Conservation (phyloP, 2,797 vertebrate genomes). For the Staurois parvus region DNA sequence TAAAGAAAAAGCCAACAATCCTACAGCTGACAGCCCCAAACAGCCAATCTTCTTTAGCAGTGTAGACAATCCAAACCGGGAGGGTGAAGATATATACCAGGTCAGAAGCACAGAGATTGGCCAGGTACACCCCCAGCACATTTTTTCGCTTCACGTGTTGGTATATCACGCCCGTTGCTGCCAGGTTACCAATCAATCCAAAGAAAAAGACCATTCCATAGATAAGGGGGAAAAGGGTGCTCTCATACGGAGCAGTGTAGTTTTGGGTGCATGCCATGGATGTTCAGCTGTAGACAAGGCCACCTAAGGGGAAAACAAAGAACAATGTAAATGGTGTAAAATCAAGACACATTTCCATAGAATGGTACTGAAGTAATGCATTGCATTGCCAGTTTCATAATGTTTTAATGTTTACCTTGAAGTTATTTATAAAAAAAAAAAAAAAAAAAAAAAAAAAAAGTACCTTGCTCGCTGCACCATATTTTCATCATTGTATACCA, state of each 20-base stretch:
- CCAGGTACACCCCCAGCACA: conserved; percentile 57
- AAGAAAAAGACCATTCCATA: conserved; percentile 57
- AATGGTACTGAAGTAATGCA: no score
- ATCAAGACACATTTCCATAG: no score
- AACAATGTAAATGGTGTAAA: no score
- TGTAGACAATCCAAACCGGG: conserved; percentile 62
- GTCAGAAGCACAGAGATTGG: conserved; percentile 57
- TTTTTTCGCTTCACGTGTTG: conserved; percentile 55
- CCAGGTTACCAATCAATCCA: conserved; percentile 60
- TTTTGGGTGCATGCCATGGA: conserved; percentile 42
- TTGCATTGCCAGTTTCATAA: no score
- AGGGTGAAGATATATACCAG: conserved; percentile 56
- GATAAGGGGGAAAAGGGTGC: conserved; percentile 55
- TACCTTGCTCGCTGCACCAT: no score
- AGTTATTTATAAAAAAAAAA: no score
- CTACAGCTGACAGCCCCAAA: conserved; percentile 54
- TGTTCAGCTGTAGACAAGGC: not conserved
- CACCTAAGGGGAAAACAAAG: conserved; percentile 17
- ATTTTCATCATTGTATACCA: no score
- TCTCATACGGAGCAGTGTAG: conserved; percentile 36
- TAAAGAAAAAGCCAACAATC: conserved; percentile 62
- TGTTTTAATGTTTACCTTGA: no score
- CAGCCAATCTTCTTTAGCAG: conserved; percentile 55
- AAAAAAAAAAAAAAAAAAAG: no score
- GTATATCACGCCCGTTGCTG: conserved; percentile 46